Evolutionary conservation across 2,888 invertebrate species (phyloP), one percentile per base, ranked within the genome.

Genomic region (Polydrusus cervinus): DNA sequence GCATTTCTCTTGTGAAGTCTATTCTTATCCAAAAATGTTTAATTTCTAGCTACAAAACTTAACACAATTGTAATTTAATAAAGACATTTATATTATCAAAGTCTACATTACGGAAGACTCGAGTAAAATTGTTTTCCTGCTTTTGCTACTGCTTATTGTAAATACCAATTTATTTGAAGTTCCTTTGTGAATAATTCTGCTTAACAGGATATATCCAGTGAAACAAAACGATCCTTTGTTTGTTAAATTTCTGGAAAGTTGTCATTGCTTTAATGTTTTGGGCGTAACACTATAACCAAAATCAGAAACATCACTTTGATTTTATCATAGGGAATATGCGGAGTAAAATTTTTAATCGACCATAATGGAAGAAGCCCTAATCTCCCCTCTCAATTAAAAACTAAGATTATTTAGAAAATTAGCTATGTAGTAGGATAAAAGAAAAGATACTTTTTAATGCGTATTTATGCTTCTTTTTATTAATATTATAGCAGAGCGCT

Each of bases 211-310:
- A 62, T 47, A 62, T 45, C 30, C 47, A 45, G 47, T 45, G 43
- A 20, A 62, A 62, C 62, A 62, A 62, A 47, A 45, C 62, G 62
- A 43, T n/a, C 62, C 47, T 45, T 43, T 62, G 47, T 62, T 62
- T 20, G 7, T n/a, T 61, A 62, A 62, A 47, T 62, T 62, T 47
- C 62, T 43, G n/a, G 62, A 62, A 62, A 62, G 62, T 45, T 62
- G 20, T 47, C 47, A 43, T 47, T 62, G 47, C 25, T 45, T 30
- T 62, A 25, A 20, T 20, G 20, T 47, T 62, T 47, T 45, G 62
- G 30, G 47, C 14, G 62, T 43, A 25, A 20, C n/a, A n/a, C 43
- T 62, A 45, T 43, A 43, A 62, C 43, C 43, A 20, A 20, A 51
- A 51, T 51, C 13, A 20, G 7, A 25, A 20, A 25, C 30, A 30